A percentile compares a stretch with the other conserved stretches of the same genome.
phyloP scores from a whole-genome alignment of 1,140 invertebrate species.

The Cyphomyrmex costatus region DNA sequence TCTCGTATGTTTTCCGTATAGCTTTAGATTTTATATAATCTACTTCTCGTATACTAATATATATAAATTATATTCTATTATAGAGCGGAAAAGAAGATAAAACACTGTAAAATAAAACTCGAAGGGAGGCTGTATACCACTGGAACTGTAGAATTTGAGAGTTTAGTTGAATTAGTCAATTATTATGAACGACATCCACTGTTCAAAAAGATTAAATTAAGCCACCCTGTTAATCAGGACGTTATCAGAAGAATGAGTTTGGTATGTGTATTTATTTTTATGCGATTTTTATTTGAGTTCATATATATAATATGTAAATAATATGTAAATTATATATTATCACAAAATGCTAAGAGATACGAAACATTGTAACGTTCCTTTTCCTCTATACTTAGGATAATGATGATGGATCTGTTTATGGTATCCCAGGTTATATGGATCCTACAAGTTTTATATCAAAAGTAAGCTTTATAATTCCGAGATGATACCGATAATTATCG shows the following conservation, averaged over 20 bases:
- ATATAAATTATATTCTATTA: constrained; percentile 67
- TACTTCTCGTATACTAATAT: not conserved
- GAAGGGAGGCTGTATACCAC: constrained; percentile 97
- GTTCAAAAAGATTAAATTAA: constrained; percentile 95
- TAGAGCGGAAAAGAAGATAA: constrained; percentile 97
- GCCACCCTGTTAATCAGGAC: constrained; percentile 95
- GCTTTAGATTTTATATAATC: constrained; percentile 80
- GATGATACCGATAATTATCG: constrained; percentile 2
- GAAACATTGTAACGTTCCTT: constrained; percentile 31
- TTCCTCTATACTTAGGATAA: constrained; percentile 85
- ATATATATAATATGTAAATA: not conserved
- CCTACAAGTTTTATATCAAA: constrained; percentile 91
- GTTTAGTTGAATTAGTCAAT: constrained; percentile 95
- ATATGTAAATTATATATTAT: constrained; percentile 3
- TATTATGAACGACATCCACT: constrained; percentile 97
- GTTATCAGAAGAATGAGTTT: constrained; percentile 89
- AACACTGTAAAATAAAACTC: constrained; percentile 97
- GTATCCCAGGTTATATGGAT: constrained; percentile 96
- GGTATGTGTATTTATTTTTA: constrained; percentile 87
- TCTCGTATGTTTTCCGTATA: not conserved
- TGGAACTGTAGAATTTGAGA: constrained; percentile 97
- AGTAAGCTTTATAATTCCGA: constrained; percentile 85
- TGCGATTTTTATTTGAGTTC: not conserved
- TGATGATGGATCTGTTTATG: constrained; percentile 91
- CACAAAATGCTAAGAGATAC: not conserved